These are phyloP conservation scores for Neocloeon triangulifer DNA, from an alignment of 1,140 invertebrate species.

Conservation along the genomic window DNA sequence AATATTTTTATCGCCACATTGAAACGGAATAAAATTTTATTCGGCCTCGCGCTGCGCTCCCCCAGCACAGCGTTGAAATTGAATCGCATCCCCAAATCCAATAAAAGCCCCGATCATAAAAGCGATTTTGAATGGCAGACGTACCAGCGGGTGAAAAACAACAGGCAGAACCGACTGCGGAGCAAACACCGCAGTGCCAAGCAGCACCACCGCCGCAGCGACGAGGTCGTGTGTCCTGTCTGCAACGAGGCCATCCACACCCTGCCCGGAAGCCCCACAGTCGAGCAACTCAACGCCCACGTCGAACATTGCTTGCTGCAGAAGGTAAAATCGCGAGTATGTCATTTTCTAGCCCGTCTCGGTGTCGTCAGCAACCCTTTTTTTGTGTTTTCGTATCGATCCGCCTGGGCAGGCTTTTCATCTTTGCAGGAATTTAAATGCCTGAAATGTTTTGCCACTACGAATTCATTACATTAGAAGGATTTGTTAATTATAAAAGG, in stretches of 20 bases:
- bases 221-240: slow-evolving; percentile 48
- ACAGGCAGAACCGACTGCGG: slow-evolving; percentile 45
- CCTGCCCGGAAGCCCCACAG: slow-evolving; percentile 25
- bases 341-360: slow-evolving; percentile 5
- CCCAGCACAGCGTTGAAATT: too few species aligned
- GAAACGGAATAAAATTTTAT: too few species aligned
- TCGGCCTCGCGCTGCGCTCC: too few species aligned
- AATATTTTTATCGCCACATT: too few species aligned
- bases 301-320: slow-evolving; percentile 46
- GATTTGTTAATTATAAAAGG: too few species aligned
- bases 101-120: too few species aligned
- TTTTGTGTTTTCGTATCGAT: too few species aligned
- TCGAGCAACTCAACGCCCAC: slow-evolving; percentile 51
- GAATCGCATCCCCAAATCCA: too few species aligned
- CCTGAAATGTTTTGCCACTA: too few species aligned
- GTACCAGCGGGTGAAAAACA: slow-evolving; percentile 58
- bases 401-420: too few species aligned
- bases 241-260: slow-evolving; percentile 38
- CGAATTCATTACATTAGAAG: too few species aligned
- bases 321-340: slow-evolving; percentile 10
- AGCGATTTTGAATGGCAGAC: slow-evolving; percentile 30
- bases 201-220: slow-evolving; percentile 46
- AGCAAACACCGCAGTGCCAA: slow-evolving; percentile 33
- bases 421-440: too few species aligned
- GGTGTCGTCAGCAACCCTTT: background rate